Evolutionary conservation across 1,140 invertebrate species (phyloP).

Genomic region (Caligus rogercresseyi): DNA sequence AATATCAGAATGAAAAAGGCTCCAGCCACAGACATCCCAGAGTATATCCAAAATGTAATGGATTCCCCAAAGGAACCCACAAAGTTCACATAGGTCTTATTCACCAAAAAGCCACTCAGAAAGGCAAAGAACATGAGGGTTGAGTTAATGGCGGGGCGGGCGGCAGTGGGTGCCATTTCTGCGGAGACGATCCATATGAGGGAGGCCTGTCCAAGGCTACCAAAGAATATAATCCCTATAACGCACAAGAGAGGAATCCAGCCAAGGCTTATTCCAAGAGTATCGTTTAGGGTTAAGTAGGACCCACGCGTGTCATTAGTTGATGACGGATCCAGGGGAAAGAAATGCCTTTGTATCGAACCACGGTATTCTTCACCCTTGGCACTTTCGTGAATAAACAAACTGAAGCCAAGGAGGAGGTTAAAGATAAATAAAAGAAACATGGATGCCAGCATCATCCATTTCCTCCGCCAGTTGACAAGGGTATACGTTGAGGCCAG

Average conservation of each 20-base stretch:
- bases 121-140: slow-evolving; percentile 71
- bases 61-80: slow-evolving; percentile 42
- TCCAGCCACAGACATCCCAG: slow-evolving; percentile 48
- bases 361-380: neutral
- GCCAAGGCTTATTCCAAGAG: neutral
- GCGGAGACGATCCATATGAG: slow-evolving; percentile 31
- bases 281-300: too few species aligned
- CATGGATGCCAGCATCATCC: slow-evolving; percentile 44
- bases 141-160: slow-evolving; percentile 61
- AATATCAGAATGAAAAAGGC: slow-evolving; percentile 50
- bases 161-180: slow-evolving; percentile 53
- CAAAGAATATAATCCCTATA: slow-evolving; percentile 13
- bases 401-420: neutral
- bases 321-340: neutral
- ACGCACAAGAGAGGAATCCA: slow-evolving; percentile 14
- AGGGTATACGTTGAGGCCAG: slow-evolving; percentile 63
- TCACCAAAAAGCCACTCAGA: slow-evolving; percentile 72
- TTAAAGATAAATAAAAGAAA: slow-evolving; percentile 5
- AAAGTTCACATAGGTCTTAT: slow-evolving; percentile 55
- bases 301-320: neutral
- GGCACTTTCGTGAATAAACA: neutral
- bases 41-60: slow-evolving; percentile 65
- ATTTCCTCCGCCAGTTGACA: slow-evolving; percentile 62
- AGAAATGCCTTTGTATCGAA: neutral
- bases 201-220: slow-evolving; percentile 14